phyloP scores from a whole-genome alignment of 2,888 invertebrate species.

The Pseudococcus jackbeardsleyi region DNA sequence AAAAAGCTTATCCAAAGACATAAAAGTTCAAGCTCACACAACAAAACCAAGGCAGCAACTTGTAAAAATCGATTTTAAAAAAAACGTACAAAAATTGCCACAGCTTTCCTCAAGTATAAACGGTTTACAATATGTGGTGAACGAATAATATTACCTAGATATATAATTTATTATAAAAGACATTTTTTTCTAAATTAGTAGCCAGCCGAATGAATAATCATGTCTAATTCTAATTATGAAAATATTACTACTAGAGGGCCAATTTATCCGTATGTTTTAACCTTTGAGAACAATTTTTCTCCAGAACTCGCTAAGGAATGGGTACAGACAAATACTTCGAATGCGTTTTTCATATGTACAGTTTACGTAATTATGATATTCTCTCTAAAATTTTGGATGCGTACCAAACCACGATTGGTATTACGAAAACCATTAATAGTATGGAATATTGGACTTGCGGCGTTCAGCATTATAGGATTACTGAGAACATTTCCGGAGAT shows the following conservation, averaged over 20 bases:
- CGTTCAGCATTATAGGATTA: conserved; percentile 95
- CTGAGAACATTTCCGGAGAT: conserved; percentile 94
- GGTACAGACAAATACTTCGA: conserved; percentile 97
- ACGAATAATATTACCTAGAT: too few relatives aligned
- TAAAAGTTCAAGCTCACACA: too few relatives aligned
- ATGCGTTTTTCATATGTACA: conserved; percentile 89
- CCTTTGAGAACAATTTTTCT: conserved; percentile 94
- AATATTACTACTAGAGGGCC: conserved; percentile 69
- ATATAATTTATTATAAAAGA: too few relatives aligned
- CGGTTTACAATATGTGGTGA: too few relatives aligned
- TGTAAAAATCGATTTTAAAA: too few relatives aligned
- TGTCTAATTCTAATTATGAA: not conserved
- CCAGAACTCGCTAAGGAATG: conserved; percentile 89
- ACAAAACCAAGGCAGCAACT: too few relatives aligned
- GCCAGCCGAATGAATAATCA: not conserved
- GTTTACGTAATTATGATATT: conserved; percentile 95
- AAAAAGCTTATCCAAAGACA: too few relatives aligned
- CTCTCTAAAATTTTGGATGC: conserved; percentile 94
- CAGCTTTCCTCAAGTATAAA: too few relatives aligned
- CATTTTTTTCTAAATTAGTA: too few relatives aligned
- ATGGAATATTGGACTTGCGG: conserved; percentile 70
- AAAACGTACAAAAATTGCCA: too few relatives aligned
- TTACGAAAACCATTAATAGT: conserved; percentile 76
- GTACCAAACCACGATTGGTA: conserved; percentile 89
- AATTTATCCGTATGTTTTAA: conserved; percentile 94